Conservation (phyloP, 2,113 vertebrate genomes). For the Brachypodius melanocephalos region DNA sequence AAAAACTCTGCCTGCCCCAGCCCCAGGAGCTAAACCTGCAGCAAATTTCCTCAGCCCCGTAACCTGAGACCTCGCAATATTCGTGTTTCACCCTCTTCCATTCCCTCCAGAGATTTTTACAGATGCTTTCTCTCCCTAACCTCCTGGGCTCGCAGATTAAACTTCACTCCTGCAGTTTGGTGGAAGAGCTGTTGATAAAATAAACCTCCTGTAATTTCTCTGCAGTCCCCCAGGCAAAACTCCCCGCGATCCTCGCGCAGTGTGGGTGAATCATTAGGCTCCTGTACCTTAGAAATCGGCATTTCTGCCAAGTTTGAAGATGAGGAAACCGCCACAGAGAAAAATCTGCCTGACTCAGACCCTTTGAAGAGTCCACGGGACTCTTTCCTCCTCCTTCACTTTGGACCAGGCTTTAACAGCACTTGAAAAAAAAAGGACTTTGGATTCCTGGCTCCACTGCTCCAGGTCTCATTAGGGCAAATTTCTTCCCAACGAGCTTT, state of each 20-base stretch:
- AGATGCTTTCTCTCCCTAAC: neutral
- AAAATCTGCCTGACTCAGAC: neutral
- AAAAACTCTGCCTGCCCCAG: neutral
- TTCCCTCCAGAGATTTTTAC: neutral
- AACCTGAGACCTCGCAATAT: neutral
- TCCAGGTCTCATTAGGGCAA: neutral
- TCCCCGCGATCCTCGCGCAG: neutral
- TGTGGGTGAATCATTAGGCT: slow-evolving; percentile 9
- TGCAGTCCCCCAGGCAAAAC: neutral
- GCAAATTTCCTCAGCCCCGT: neutral
- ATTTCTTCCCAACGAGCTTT: neutral
- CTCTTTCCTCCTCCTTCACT: neutral
- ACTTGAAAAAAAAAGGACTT: neutral
- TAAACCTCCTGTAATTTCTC: neutral
- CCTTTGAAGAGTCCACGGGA: neutral
- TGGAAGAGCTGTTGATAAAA: neutral
- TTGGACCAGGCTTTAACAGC: neutral
- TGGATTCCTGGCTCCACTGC: neutral
- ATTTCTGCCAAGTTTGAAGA: neutral
- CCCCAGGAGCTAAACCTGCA: neutral
- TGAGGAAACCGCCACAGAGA: neutral
- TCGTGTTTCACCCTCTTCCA: neutral
- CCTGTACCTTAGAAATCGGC: neutral
- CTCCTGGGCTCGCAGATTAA: neutral
- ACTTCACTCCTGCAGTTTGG: neutral